A percentile compares a stretch with the other conserved stretches of the same genome.
These are phyloP conservation scores for Smithornis capensis DNA, from an alignment of 2,113 vertebrate genomes.

Conservation along the genomic window DNA sequence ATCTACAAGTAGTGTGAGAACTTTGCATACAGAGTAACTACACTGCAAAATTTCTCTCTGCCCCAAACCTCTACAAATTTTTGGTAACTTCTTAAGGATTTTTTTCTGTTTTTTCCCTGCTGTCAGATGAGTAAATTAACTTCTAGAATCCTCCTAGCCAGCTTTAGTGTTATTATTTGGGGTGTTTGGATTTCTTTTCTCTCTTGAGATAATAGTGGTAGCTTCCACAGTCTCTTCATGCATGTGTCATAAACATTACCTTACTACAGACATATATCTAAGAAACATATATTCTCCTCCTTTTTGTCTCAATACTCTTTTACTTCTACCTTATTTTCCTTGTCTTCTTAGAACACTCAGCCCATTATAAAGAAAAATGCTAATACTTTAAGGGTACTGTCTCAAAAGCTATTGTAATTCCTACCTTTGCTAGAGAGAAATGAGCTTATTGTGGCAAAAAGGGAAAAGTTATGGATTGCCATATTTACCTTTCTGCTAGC, in stretches of 20 bases:
- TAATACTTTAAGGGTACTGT: background rate
- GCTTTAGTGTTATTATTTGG: background rate
- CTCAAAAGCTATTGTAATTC: background rate
- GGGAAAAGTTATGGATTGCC: background rate
- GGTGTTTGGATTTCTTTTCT: background rate
- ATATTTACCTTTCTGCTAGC: background rate
- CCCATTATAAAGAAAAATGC: background rate
- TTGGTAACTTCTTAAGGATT: background rate
- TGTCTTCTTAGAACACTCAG: background rate
- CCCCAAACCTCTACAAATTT: background rate
- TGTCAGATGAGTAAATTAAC: background rate
- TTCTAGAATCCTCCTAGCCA: background rate
- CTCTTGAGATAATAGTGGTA: background rate
- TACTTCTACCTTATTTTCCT: background rate
- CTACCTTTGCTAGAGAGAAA: background rate
- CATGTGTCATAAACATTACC: background rate
- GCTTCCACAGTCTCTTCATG: background rate
- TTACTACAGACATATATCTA: background rate
- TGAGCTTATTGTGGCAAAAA: background rate
- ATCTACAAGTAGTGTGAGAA: background rate
- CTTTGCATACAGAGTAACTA: background rate
- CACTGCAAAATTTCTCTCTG: background rate
- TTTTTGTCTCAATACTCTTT: background rate
- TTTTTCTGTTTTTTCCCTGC: background rate
- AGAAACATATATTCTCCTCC: background rate